phyloP scores from a whole-genome alignment of 1,140 invertebrate genomes.

The Lasioglossum albipes region DNA sequence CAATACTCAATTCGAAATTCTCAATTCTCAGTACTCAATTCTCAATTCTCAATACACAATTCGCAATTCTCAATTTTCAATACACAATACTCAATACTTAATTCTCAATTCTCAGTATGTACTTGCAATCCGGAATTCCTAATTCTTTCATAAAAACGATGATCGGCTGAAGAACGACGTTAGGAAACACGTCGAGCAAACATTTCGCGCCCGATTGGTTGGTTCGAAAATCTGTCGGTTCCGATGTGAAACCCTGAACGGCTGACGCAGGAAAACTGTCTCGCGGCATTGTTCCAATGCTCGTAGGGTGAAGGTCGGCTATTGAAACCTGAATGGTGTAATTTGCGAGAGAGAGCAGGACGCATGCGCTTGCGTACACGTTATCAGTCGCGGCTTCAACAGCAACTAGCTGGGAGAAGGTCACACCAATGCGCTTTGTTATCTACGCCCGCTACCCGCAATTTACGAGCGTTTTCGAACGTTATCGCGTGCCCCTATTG shows the following conservation, averaged over 20 bases:
- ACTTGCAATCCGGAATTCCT: too few species aligned
- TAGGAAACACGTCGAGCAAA: too few species aligned
- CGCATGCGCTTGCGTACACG: conserved; percentile 12
- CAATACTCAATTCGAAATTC: too few species aligned
- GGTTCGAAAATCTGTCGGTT: conserved; percentile 7
- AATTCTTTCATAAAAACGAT: too few species aligned
- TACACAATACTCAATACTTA: too few species aligned
- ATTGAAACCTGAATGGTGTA: conserved; percentile 66
- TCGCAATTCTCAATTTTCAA: too few species aligned
- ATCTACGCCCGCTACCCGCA: conserved; percentile 58
- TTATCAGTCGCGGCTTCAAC: conserved; percentile 52
- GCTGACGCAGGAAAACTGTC: not conserved
- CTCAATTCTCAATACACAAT: too few species aligned
- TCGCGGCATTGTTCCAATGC: conserved; percentile 43
- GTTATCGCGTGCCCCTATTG: conserved; percentile 61
- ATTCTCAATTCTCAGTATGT: too few species aligned
- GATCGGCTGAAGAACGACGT: too few species aligned
- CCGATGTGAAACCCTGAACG: conserved; percentile 3
- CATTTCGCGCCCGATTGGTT: too few species aligned
- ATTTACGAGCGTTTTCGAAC: conserved; percentile 59
- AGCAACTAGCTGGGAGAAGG: conserved; percentile 60
- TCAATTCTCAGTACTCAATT: too few species aligned
- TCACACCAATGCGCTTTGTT: conserved; percentile 67
- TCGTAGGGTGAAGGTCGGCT: conserved; percentile 73
- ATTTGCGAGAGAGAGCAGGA: conserved; percentile 48